These are phyloP conservation scores for Drosophila parvula DNA, from an alignment of 1,140 invertebrate genomes.

Conservation along the genomic window DNA sequence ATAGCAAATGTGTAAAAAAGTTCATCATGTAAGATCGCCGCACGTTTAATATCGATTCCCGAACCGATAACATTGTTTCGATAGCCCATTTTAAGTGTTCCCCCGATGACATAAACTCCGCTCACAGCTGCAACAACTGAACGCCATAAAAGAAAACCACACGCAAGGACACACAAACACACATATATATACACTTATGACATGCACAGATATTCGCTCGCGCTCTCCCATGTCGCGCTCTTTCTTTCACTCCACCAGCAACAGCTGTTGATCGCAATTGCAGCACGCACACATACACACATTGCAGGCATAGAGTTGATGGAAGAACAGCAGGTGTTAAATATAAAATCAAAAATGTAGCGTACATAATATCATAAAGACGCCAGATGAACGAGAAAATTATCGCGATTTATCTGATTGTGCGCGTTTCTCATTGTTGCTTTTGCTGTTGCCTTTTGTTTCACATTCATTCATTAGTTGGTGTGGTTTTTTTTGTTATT, in stretches of 20 bases:
- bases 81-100: constrained; percentile 3
- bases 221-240: constrained; percentile 7
- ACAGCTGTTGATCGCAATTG: constrained; percentile 76
- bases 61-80: background rate
- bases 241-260: constrained; percentile 32
- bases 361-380: constrained; percentile 34
- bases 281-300: constrained; percentile 29
- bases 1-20: constrained; percentile 17
- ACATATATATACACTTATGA: background rate
- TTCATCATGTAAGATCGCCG: constrained; percentile 4
- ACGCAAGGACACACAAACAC: constrained; percentile 40
- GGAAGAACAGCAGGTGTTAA: constrained; percentile 78
- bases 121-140: constrained; percentile 34
- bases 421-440: constrained; percentile 26
- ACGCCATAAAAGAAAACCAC: constrained; percentile 33
- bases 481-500: constrained; percentile 48
- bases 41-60: background rate
- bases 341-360: constrained; percentile 61
- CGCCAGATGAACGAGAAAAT: constrained; percentile 45
- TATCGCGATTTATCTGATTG: constrained; percentile 30
- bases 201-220: constrained; percentile 21
- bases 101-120: constrained; percentile 9
- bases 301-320: constrained; percentile 44
- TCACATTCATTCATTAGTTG: constrained; percentile 66
- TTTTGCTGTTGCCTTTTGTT: constrained; percentile 35